These are phyloP conservation scores for Morone chrysops DNA, from an alignment of 2,113 vertebrate species.

Conservation along the genomic window DNA sequence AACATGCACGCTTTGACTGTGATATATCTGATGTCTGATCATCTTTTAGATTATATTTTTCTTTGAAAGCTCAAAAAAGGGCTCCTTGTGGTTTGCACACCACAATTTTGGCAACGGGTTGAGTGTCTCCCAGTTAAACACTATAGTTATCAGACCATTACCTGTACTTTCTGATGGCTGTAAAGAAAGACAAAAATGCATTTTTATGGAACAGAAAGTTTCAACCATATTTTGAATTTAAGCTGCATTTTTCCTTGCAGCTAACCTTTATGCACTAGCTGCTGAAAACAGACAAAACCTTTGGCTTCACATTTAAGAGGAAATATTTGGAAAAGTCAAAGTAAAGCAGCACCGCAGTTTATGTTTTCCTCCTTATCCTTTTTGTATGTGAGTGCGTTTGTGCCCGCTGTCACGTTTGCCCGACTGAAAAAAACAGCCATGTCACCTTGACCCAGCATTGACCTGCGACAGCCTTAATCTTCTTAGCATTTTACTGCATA, in stretches of 20 bases:
- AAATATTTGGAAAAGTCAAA: not conserved
- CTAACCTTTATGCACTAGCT: not conserved
- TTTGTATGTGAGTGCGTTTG: not conserved
- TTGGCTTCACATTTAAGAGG: not conserved
- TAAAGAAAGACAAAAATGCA: not conserved
- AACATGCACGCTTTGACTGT: no score
- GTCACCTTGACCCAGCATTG: constrained; percentile 33
- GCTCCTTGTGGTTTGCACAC: not conserved
- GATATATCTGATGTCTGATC: no score
- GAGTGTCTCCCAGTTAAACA: not conserved
- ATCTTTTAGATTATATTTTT: not conserved
- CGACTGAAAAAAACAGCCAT: not conserved
- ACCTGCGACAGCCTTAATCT: constrained; percentile 4
- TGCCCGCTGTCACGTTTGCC: not conserved
- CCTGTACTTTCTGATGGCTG: not conserved
- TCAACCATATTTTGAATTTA: not conserved
- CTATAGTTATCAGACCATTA: not conserved
- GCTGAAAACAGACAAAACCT: not conserved
- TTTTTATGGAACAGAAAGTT: not conserved
- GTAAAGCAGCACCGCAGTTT: not conserved
- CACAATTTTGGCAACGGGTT: not conserved
- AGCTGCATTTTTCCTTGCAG: not conserved
- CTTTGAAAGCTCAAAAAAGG: not conserved
- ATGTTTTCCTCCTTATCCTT: not conserved
- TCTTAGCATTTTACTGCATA: constrained; percentile 16